Base-by-base conservation (phyloP, 2,113 vertebrate species). In the Romanogobio albipinnatus region DNA sequence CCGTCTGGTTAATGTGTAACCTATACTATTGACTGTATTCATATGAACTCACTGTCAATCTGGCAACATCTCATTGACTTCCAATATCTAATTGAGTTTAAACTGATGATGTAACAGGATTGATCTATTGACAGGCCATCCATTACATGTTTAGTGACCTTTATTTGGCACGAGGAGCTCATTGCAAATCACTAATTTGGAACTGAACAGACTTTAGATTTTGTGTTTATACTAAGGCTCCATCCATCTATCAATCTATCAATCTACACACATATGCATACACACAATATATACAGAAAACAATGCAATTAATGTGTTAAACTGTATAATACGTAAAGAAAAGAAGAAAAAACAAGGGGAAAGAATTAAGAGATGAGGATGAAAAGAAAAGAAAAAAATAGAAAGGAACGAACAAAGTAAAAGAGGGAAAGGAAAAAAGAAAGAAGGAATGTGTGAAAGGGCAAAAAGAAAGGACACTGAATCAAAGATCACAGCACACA, bases 71-170 rank as follows among this genome's bases (percentile, higher is more conserved):
- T 91, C 90, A 89, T 91, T 92, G 92, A 91, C 89, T 87, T 45
- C 89, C 91, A 91, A 89, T 84, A 80, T 83, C 89, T 92, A 91
- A 91, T 92, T 91, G 88, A 93, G 90, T 91, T 89, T 86, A 90
- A 90, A 91, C 80, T 74, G 85, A 90, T 86, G 87, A 89, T 81
- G 43, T 68, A 77, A 70, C 73, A 90, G 78, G 87, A 94, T 92
- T 87, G 94, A 93, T 93, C 90, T 82, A 6, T n/a, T 86, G 84
- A 87, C 76, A 19, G 76, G 53, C 70, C 74, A 84, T 77, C 64
- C 14, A 78, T 78, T 89, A 89, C 85, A 86, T 74, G 88, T 88
- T 87, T 90, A 88, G 80, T 56, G 39, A 84, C 80, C 1, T 75
- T 19, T 73, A 76, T 85, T 86, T 75, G 39, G 84, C 83, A 87